phyloP scores from a whole-genome alignment of 2,113 vertebrate species.

The Dicentrarchus labrax region DNA sequence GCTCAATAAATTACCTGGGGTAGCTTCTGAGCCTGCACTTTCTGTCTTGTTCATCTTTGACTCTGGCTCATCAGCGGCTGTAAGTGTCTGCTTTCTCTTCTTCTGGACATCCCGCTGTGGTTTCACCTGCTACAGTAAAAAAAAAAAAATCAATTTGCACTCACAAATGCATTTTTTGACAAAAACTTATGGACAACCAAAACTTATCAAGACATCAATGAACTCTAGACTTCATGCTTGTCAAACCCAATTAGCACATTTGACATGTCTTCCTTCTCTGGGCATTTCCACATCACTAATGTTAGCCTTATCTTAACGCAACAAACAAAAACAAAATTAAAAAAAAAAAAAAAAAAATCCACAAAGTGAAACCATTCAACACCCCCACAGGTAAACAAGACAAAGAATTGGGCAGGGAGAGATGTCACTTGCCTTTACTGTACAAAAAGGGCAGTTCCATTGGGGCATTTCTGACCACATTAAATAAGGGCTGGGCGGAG shows the following conservation, averaged over 20 bases:
- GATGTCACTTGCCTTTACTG: conserved; percentile 32
- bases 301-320: conserved; percentile 27
- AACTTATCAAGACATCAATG: neutral
- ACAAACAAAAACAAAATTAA: neutral
- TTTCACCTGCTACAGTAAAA: conserved; percentile 72
- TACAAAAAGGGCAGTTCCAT: conserved; percentile 30
- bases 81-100: conserved; percentile 81
- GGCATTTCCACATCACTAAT: conserved; percentile 3
- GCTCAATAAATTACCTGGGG: conserved; percentile 50
- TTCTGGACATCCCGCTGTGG: conserved; percentile 80
- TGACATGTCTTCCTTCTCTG: neutral
- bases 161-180: neutral
- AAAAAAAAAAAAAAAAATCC: conserved; percentile 7
- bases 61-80: conserved; percentile 78
- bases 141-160: conserved; percentile 27
- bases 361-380: neutral
- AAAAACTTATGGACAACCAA: neutral
- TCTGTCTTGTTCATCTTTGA: conserved; percentile 82
- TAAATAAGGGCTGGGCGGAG: conserved; percentile 26
- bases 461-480: conserved; percentile 33
- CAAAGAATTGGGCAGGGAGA: conserved; percentile 13
- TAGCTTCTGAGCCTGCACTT: conserved; percentile 14
- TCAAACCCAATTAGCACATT: conserved; percentile 24
- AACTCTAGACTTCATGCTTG: neutral
- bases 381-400: conserved; percentile 25